These are phyloP conservation scores for Zosterops lateralis DNA, from an alignment of 2,113 vertebrate genomes.

Conservation along the genomic window DNA sequence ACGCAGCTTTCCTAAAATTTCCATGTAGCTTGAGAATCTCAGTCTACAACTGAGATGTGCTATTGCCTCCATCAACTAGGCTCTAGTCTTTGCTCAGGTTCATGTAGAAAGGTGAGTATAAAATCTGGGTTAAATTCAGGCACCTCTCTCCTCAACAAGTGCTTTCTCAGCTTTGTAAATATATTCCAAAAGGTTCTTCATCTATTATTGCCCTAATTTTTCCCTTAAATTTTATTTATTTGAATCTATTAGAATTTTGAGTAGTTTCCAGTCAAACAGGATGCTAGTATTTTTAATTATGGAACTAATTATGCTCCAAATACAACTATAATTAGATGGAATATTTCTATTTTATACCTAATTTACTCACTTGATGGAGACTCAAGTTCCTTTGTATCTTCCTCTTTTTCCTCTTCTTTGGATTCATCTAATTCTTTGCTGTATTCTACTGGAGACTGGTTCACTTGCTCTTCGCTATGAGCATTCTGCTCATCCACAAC, in stretches of 20 bases:
- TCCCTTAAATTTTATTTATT: neutral
- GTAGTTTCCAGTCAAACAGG: neutral
- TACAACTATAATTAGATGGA: neutral
- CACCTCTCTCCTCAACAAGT: neutral
- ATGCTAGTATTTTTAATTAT: neutral
- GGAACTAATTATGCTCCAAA: neutral
- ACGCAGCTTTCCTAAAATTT: neutral
- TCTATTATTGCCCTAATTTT: neutral
- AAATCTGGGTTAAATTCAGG: neutral
- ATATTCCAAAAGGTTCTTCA: neutral
- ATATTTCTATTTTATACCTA: neutral
- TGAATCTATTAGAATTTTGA: neutral
- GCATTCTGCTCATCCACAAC: conserved; percentile 92
- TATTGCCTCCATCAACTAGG: neutral
- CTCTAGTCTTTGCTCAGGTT: neutral
- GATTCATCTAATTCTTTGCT: conserved; percentile 87
- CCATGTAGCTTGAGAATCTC: neutral
- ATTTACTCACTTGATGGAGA: conserved; percentile 74
- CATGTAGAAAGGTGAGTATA: neutral
- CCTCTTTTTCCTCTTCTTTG: conserved; percentile 88
- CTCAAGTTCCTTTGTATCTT: conserved; percentile 86
- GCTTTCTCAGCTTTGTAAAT: neutral
- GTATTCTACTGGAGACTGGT: conserved; percentile 79
- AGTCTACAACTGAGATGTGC: neutral
- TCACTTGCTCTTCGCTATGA: conserved; percentile 81